A percentile compares a stretch with the other conserved stretches of the same genome.
These are phyloP conservation scores for Dryobotodes eremita DNA, from an alignment of 2,888 invertebrate species.

Conservation along the genomic window DNA sequence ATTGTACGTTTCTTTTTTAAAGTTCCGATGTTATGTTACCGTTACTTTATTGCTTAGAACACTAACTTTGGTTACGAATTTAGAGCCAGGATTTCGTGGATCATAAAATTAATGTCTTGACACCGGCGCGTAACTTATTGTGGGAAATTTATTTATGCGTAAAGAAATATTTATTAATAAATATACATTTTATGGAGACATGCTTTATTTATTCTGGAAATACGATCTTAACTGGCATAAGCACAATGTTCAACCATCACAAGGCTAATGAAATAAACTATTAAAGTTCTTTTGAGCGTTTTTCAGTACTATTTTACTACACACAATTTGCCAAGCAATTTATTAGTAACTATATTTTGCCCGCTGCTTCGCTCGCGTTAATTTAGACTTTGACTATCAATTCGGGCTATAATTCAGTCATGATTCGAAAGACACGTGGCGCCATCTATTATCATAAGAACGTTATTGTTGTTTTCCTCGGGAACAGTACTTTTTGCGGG, in stretches of 20 bases:
- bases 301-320: not conserved
- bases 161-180: conserved; percentile 58
- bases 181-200: conserved; percentile 20
- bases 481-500: too few species aligned
- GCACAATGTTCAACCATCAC: not conserved
- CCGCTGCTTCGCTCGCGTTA: too few species aligned
- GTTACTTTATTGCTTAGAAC: conserved; percentile 69
- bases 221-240: not conserved
- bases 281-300: not conserved
- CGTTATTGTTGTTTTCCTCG: too few species aligned
- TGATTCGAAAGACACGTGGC: too few species aligned
- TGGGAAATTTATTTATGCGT: conserved; percentile 43
- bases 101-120: conserved; percentile 62
- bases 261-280: not conserved
- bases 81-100: conserved; percentile 55
- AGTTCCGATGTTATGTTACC: conserved; percentile 70
- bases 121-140: conserved; percentile 44
- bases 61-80: conserved; percentile 63
- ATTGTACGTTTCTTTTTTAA: conserved; percentile 73
- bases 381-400: too few species aligned
- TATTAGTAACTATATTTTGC: too few species aligned
- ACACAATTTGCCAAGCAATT: too few species aligned
- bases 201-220: conserved; percentile 1
- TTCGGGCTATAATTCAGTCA: too few species aligned
- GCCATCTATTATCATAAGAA: too few species aligned